Evolutionary conservation across 2,888 invertebrate species (phyloP).

Genomic region (Drosophila fungiperda): DNA sequence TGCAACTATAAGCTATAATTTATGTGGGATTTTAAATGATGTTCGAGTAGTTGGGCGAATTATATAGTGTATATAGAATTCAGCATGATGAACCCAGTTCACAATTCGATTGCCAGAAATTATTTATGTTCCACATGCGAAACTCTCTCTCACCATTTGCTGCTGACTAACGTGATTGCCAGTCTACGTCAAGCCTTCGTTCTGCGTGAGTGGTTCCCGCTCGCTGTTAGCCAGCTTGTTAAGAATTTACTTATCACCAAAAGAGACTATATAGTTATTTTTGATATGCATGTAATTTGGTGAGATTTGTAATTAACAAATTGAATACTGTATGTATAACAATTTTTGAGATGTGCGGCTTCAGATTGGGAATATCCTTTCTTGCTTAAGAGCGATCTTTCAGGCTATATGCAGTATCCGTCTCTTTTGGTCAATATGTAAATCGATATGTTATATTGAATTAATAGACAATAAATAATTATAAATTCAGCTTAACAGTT

Average conservation of each 20-base stretch:
- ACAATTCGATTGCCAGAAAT: not conserved
- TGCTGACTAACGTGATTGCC: not conserved
- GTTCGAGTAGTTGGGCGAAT: not conserved
- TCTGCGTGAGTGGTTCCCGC: not conserved
- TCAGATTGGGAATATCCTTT: not conserved
- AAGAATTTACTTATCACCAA: not conserved
- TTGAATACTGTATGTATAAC: not conserved
- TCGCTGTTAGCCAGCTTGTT: not conserved
- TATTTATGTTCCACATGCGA: constrained; percentile 22
- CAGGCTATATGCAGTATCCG: constrained; percentile 5
- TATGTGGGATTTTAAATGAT: not conserved
- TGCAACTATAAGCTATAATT: not conserved
- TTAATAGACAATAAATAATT: not conserved
- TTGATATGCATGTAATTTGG: not conserved
- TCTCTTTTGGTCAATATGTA: not conserved
- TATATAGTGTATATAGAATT: constrained; percentile 2
- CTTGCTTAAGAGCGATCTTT: constrained; percentile 3
- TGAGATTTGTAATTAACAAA: not conserved
- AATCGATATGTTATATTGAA: not conserved
- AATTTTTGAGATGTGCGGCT: constrained; percentile 5
- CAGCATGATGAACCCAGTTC: not conserved
- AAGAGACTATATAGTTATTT: not conserved
- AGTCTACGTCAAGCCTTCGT: constrained; percentile 10
- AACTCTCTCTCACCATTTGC: constrained; percentile 1
- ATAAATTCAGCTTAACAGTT: not conserved